Evolutionary conservation across 2,797 vertebrate species (phyloP), one percentile per base, ranked within the genome.

Genomic region (Columba guinea): DNA sequence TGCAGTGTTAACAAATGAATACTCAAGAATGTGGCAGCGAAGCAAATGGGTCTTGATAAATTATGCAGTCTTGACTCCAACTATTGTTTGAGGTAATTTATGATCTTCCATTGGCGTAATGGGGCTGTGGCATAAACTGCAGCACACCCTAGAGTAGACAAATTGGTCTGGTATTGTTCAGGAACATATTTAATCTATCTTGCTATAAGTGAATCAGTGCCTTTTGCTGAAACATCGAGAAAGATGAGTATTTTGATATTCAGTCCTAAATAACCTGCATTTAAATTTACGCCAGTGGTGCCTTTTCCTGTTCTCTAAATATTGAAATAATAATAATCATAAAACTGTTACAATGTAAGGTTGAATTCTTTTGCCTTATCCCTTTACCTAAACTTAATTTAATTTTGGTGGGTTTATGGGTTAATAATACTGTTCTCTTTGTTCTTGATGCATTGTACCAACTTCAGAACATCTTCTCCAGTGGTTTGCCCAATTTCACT

Each of bases 31-130:
- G 92, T 67, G 95, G 85, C 87, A 93, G 92, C 52, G 41, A 93
- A 95, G 96, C 85, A 87, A 97, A 95, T 93, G 91, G 84, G 62
- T 94, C 84, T 92, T 96, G 82, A 94, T 89, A 75, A 90, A 95
- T 97, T 95, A 95, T 90, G 84, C 82, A 76, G 78, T 95, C 70
- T 84, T 84, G 60, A 68, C 85, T 90, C 83, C 65, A 94, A 19
- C 93, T 91, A 84, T 86, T 90, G 84, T 86, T 90, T 14, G 63
- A 94, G 22, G 56, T 89, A 92, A 94, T 95, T 93, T 82, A 95
- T 87, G 87, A 48, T 85, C 62, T 84, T 92, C 81, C 46, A 60
- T 41, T 87, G 71, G 44, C 10, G 26, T 91, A 95, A 84, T 65
- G 55, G 91, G 49, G 27, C 52, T 84, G 62, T 86, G 82, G 71